A percentile compares a stretch with the other conserved stretches of the same genome.
Conservation (phyloP, 2,888 invertebrate genomes). For the Heliconius erato region DNA sequence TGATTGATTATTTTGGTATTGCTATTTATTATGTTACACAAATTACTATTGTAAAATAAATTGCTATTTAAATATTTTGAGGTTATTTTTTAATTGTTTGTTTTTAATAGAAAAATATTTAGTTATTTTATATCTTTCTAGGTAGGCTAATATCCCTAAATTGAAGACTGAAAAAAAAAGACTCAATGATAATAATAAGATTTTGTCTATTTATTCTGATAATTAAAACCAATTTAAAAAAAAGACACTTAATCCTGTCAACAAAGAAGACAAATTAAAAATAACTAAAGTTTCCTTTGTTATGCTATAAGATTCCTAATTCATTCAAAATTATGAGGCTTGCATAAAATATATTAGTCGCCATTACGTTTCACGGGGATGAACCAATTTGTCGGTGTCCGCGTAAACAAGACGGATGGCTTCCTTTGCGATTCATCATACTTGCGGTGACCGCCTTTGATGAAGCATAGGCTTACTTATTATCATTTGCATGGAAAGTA, state of each 20-base stretch:
- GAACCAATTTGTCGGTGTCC: conserved; percentile 56
- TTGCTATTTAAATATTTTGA: no score
- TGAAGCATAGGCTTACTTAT: conserved; percentile 35
- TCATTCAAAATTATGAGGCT: conserved; percentile 19
- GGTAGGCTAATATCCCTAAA: no score
- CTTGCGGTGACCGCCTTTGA: conserved; percentile 48
- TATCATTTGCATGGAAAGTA: conserved; percentile 31
- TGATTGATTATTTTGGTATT: no score
- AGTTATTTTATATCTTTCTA: no score
- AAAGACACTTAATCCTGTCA: background rate
- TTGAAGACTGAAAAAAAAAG: no score
- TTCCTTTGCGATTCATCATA: conserved; percentile 61
- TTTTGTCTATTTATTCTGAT: no score
- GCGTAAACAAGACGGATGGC: conserved; percentile 64
- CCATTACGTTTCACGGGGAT: conserved; percentile 44
- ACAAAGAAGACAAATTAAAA: background rate
- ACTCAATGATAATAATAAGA: no score
- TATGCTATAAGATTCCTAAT: background rate
- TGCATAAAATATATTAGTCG: conserved; percentile 43
- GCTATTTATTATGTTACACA: no score
- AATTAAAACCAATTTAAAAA: background rate
- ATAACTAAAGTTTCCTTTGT: background rate
- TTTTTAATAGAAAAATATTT: no score
- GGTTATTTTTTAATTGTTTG: no score
- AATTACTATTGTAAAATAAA: no score